Percentiles rank a stretch among this genome's conserved stretches.
Conservation (phyloP, 2,888 invertebrate genomes). For the Ferrisia virgata region DNA sequence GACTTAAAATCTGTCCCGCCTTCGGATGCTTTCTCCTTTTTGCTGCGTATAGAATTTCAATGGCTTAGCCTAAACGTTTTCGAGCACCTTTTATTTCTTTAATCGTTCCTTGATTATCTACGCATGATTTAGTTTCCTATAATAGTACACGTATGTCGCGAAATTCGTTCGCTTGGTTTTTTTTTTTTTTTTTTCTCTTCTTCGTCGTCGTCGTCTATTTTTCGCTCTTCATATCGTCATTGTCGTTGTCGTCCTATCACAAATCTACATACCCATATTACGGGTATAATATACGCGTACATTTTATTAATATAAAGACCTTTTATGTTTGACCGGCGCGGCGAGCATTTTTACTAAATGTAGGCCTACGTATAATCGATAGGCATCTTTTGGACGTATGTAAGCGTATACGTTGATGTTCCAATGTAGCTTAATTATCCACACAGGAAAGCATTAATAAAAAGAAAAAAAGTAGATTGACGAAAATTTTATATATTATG, state of each 20-base stretch:
- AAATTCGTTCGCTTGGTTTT: slow-evolving; percentile 30
- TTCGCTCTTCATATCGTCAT: not conserved
- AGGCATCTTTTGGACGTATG: not conserved
- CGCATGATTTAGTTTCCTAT: slow-evolving; percentile 42
- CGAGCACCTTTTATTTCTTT: slow-evolving; percentile 42
- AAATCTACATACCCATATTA: not conserved
- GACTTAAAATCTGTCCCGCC: slow-evolving; percentile 44
- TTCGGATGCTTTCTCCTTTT: slow-evolving; percentile 40
- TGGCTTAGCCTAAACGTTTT: slow-evolving; percentile 40
- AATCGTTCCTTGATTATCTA: slow-evolving; percentile 44
- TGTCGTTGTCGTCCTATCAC: not conserved
- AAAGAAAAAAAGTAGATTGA: too few relatives aligned
- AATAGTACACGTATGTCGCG: not conserved
- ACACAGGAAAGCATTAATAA: not conserved
- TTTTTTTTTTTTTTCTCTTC: slow-evolving; percentile 12
- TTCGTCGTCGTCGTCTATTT: not conserved
- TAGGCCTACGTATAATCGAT: not conserved
- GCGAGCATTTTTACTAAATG: not conserved
- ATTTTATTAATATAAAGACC: not conserved
- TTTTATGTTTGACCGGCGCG: not conserved
- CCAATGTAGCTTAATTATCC: not conserved
- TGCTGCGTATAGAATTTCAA: slow-evolving; percentile 42
- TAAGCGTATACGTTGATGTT: not conserved
- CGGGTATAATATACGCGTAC: not conserved
- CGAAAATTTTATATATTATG: not conserved